Base-by-base conservation (phyloP, 64 coral and sea anemone genomes). In the Dendrophyllia cribrosa region DNA sequence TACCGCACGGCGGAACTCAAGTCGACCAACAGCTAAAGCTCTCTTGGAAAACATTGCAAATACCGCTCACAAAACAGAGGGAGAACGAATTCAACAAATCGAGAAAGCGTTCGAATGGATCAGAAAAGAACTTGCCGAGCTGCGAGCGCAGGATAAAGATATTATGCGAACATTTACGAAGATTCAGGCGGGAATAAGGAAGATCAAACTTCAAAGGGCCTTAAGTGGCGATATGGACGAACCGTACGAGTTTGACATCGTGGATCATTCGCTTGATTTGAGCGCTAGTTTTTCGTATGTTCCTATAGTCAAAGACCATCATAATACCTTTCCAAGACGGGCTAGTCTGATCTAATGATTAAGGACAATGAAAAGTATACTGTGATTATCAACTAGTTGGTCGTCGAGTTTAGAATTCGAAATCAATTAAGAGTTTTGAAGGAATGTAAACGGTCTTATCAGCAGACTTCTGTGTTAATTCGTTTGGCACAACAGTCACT, bases 61-160 rank as follows among this genome's bases (percentile, higher is more conserved):
- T 15, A 51, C 67, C 17, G 49, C 73, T 9, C 16, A 82, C 0
- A 93, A 93, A 64, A 82, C 74, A n/a, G 85, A 88, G 5, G 44
- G 74, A 93, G 85, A 93, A 25, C 24, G 92, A 24, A 69, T 93
- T 43, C 67, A 88, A 15, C 17, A 75, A 60, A 82, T 93, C 17
- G 92, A 93, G 69, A 51, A 34, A 22, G 92, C 92, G 49, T 93
- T 93, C 58, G 76, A 93, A 45, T 93, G 92, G 92, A 88, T 93
- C 22, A 86, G 92, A 13, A 79, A 93, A 88, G 92, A 93, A 82
- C 72, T 93, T 7, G 76, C 75, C 9, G 92, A 93, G 24, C 68
- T 93, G 19, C 72, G 92, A 26, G 92, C 92, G 13, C 92, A 93
- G 88, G 92, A 93, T 74, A 93, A 93, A 58, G 92, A 93, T 24